Percentiles rank a stretch among this genome's conserved stretches.
Evolutionary conservation across 1,140 invertebrate species (phyloP).

Genomic region (Gryon sp.): DNA sequence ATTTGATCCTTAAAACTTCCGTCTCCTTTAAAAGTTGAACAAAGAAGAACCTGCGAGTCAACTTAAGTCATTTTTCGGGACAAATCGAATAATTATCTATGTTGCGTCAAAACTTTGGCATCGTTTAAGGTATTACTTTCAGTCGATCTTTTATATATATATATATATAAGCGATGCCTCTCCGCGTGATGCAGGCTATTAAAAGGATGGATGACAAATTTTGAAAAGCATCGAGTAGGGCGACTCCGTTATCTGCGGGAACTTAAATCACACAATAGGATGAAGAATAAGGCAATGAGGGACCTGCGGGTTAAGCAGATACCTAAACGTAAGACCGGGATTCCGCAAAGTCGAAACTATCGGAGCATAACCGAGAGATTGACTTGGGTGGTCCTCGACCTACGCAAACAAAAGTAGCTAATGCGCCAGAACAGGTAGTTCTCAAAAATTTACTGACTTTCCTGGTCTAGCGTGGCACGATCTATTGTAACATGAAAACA

Average conservation of each 20-base stretch:
- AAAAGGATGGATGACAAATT: constrained; percentile 57
- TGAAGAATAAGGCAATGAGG: constrained; percentile 55
- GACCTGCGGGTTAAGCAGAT: constrained; percentile 47
- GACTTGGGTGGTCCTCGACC: constrained; percentile 74
- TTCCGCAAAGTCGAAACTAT: constrained; percentile 74
- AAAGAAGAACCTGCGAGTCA: not conserved
- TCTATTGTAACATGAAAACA: constrained; percentile 48
- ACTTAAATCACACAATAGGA: constrained; percentile 49
- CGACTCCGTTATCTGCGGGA: constrained; percentile 51
- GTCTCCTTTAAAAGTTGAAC: too few species aligned
- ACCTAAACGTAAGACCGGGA: constrained; percentile 63
- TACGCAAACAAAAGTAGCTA: constrained; percentile 73
- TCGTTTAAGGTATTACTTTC: constrained; percentile 3
- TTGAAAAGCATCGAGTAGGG: constrained; percentile 35
- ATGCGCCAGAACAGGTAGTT: constrained; percentile 70
- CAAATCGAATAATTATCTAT: constrained; percentile 22
- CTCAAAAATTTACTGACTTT: constrained; percentile 74
- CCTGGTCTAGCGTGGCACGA: constrained; percentile 64
- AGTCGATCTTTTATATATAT: too few species aligned
- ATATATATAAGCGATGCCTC: not conserved
- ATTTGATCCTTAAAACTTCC: not conserved
- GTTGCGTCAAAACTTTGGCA: constrained; percentile 10
- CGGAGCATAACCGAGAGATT: constrained; percentile 70
- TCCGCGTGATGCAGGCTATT: constrained; percentile 33
- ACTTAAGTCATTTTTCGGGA: constrained; percentile 8